These are phyloP conservation scores for Galemys pyrenaicus DNA, from an alignment of 2,113 vertebrate genomes.

Conservation along the genomic window DNA sequence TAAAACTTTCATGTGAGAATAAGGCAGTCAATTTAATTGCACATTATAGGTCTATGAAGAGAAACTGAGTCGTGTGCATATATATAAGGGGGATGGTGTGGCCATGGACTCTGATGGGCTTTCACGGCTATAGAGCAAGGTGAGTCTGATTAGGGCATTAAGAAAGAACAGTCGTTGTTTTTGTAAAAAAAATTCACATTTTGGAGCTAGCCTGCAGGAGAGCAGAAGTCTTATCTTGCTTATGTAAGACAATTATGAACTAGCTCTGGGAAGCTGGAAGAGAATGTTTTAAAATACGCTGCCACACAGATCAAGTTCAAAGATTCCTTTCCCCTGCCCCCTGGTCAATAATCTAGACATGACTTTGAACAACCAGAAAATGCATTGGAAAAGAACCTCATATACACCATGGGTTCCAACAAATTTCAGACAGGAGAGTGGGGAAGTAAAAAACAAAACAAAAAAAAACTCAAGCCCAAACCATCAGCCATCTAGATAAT, in stretches of 20 bases:
- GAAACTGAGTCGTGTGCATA: background rate
- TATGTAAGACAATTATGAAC: background rate
- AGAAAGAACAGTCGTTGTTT: background rate
- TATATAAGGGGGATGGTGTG: background rate
- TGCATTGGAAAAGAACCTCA: slow-evolving; percentile 48
- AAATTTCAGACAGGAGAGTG: slow-evolving; percentile 63
- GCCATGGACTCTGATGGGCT: background rate
- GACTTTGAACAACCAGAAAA: slow-evolving; percentile 68
- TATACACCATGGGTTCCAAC: slow-evolving; percentile 50
- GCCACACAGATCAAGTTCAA: slow-evolving; percentile 66
- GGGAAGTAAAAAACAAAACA: slow-evolving; percentile 10
- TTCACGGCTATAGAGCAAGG: background rate
- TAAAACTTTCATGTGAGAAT: background rate
- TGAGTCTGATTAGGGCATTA: background rate
- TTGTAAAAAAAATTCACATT: slow-evolving; percentile 37
- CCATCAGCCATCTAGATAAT: slow-evolving; percentile 65
- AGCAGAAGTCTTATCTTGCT: slow-evolving; percentile 34
- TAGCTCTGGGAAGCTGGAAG: slow-evolving; percentile 11
- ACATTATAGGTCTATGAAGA: background rate
- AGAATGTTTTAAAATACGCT: slow-evolving; percentile 56
- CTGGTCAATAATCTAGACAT: slow-evolving; percentile 57
- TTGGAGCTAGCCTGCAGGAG: background rate
- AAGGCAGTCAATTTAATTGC: slow-evolving; percentile 39
- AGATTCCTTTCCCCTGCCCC: slow-evolving; percentile 43
- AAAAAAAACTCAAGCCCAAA: too few species aligned